Base-by-base conservation (phyloP, 2,888 invertebrate genomes). In the Acronicta aceris region DNA sequence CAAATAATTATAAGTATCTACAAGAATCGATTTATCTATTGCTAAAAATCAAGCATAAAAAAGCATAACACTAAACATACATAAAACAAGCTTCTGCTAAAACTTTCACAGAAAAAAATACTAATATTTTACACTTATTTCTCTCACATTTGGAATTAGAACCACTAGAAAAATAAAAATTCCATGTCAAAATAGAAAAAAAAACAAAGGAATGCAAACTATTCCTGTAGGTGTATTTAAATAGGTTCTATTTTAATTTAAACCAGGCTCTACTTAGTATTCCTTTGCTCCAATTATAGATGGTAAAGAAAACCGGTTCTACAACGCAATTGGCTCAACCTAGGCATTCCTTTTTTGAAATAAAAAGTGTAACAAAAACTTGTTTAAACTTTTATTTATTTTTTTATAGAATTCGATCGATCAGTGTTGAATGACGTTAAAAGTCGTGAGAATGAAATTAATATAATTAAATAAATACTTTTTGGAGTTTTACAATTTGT, bases 151-250 rank as follows among this genome's bases (percentile, higher is more conserved):
- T n/a, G n/a, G n/a, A n/a, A n/a, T n/a, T n/a, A n/a, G n/a, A n/a
- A 21, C 2, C 21, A 13, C 0, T 36, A 36, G 36, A n/a, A 38
- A n/a, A 38, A 1, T 8, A 6, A 6, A 5, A 0, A n/a, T n/a
- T 5, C n/a, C n/a, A 38, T n/a, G n/a, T 38, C 9, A 15, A 33
- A 38, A 27, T n/a, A 21, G 9, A 56, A 13, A 40, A 52, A 56
- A 15, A 10, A 17, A 38, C 38, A 38, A 38, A 38, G 5, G n/a
- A 9, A 36, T 47, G 36, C 8, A 40, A 72, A 47, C 0, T 16
- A 30, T 42, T 52, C 27, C 42, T 47, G 61, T 73, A 16, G 69
- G 69, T 21, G 74, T 42, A 43, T 43, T 56, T 33, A 68, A 67
- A 47, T 21, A 46, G 36, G n/a, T 16, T 17, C 46, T 41, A 50